A percentile compares a stretch with the other conserved stretches of the same genome.
phyloP scores from a whole-genome alignment of 2,113 vertebrate species.

The Herpailurus yagouaroundi region DNA sequence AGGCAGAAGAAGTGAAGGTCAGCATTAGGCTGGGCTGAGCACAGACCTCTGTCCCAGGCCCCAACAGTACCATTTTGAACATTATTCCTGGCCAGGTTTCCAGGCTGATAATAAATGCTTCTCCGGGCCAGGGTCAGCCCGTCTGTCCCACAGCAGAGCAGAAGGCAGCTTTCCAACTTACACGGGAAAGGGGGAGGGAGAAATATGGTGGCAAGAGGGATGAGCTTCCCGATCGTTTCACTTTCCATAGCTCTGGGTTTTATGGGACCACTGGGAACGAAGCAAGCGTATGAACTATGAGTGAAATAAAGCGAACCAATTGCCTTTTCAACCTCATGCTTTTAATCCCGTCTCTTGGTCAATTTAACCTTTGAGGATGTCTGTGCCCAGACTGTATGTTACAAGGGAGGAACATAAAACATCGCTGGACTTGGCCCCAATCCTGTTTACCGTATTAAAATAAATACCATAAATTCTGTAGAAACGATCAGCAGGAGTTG shows the following conservation, averaged over 20 bases:
- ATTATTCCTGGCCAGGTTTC: not conserved
- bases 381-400: slow-evolving; percentile 48
- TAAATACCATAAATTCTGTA: not conserved
- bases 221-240: slow-evolving; percentile 52
- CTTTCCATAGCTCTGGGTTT: slow-evolving; percentile 60
- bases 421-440: slow-evolving; percentile 58
- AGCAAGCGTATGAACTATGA: slow-evolving; percentile 6
- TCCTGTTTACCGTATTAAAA: slow-evolving; percentile 50
- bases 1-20: not conserved
- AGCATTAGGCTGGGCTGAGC: not conserved
- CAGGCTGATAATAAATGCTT: not conserved
- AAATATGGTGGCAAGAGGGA: slow-evolving; percentile 25
- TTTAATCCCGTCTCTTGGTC: slow-evolving; percentile 70
- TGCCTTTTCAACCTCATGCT: slow-evolving; percentile 37
- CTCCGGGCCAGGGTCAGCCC: not conserved
- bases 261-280: slow-evolving; percentile 44
- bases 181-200: not conserved
- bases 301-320: slow-evolving; percentile 50
- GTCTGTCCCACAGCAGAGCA: not conserved
- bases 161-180: slow-evolving; percentile 49
- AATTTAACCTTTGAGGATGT: slow-evolving; percentile 74
- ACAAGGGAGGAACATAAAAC: slow-evolving; percentile 33
- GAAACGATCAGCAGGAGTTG: not conserved
- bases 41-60: not conserved
- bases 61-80: not conserved